Evolutionary conservation across 2,888 invertebrate species (phyloP), one percentile per base, ranked within the genome.

Genomic region (Metalampra italica): DNA sequence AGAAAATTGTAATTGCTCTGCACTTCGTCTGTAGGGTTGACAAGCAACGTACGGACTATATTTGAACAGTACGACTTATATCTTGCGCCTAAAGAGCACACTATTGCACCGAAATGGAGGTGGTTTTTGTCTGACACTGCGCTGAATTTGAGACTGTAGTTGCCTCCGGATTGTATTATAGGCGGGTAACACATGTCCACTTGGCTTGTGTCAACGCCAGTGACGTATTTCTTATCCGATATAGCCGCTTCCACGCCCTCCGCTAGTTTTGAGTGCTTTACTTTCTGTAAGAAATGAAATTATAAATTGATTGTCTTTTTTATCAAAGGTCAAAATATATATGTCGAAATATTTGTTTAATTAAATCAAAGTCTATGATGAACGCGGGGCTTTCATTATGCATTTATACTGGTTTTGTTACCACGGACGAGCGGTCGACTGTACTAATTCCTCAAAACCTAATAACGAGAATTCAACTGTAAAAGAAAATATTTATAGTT

Each of bases 51-150:
- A 52, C 99, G 93, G 9, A 97, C 96, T 62, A 99, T 95, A 78
- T 99, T 99, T 0, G 99, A 98, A 81, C 99, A 99, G 75, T 99
- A 99, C 0, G 96, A 96, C 81, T 98, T 98, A 82, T 98, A 99
- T 50, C 99, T 92, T 2, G 96, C 95, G 5, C 99, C 99, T 55
- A 99, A 83, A 9, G 96, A 96, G 78, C 98, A 98, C 43, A 98
- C 95, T 57, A 99, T 98, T 0, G 97, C 94, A 39, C 98, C 99
- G 81, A 98, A 99, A 82, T 99, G 98, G 50, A 99, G 82, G 58
- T 92, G 92, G 75, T 97, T 97, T 76, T 98, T 98, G 77, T 99
- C 98, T 63, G 98, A 97, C 2, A 93, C 93, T 3, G 96, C 97
- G 72, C 98, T 98, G 83, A 99, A 99, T 84, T 99, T 99, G 42